Evolutionary conservation across 2,888 invertebrate genomes (phyloP).

Genomic region (Hylaea fasciaria): DNA sequence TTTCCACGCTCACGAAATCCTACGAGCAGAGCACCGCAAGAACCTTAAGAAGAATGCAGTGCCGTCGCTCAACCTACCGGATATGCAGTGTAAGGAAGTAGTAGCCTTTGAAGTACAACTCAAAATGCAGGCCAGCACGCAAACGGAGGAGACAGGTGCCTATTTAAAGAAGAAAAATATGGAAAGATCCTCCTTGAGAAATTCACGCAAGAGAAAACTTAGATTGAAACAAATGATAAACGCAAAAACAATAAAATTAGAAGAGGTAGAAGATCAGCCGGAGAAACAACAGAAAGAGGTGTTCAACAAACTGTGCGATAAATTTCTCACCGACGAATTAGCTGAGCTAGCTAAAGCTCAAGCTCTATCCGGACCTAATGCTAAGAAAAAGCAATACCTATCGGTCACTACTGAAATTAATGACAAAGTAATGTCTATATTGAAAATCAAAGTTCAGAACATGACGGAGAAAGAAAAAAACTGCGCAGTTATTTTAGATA

Average conservation of each 20-base stretch:
- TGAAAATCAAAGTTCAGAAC: conserved; percentile 45
- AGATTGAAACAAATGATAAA: conserved; percentile 5
- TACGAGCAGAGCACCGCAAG: conserved; percentile 24
- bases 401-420: conserved; percentile 39
- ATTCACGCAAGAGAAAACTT: conserved; percentile 16
- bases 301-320: conserved; percentile 32
- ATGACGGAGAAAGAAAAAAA: conserved; percentile 47
- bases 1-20: conserved; percentile 36
- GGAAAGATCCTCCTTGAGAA: background rate
- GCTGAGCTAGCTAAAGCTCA: conserved; percentile 23
- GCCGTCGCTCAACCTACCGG: conserved; percentile 43
- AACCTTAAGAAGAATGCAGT: conserved; percentile 41
- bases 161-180: background rate
- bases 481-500: conserved; percentile 44
- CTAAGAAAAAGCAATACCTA: conserved; percentile 10
- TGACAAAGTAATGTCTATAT: conserved; percentile 42
- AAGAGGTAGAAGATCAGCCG: conserved; percentile 10
- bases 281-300: conserved; percentile 17
- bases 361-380: background rate
- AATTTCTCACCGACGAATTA: conserved; percentile 20
- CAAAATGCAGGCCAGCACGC: conserved; percentile 10
- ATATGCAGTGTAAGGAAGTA: conserved; percentile 10
- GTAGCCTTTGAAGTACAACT: conserved; percentile 18
- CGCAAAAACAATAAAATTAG: conserved; percentile 17
- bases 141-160: conserved; percentile 5